A percentile compares a stretch with the other conserved stretches of the same genome.
phyloP scores from a whole-genome alignment of 1,140 invertebrate species.

The Drosophila littoralis region DNA sequence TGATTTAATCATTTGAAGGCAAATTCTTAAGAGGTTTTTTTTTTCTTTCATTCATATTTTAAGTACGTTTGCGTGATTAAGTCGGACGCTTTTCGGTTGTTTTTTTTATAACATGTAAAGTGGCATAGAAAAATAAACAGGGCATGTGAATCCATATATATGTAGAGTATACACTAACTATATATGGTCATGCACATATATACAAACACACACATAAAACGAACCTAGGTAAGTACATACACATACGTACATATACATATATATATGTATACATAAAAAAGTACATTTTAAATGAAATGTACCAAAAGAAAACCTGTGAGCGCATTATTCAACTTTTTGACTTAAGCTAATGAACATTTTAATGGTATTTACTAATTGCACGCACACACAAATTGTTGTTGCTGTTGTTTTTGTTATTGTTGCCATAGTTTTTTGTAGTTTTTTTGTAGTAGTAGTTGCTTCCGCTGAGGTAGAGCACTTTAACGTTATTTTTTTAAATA shows the following conservation, averaged over 20 bases:
- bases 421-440: conserved; percentile 14
- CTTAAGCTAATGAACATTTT: conserved; percentile 73
- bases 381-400: conserved; percentile 22
- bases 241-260: conserved; percentile 9
- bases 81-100: conserved; percentile 21
- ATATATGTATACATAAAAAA: conserved; percentile 8
- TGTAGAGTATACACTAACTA: background rate
- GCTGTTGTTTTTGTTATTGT: conserved; percentile 30
- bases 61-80: conserved; percentile 54
- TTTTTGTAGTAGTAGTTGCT: conserved; percentile 20
- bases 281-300: conserved; percentile 21
- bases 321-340: conserved; percentile 47
- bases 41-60: conserved; percentile 31
- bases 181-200: conserved; percentile 2
- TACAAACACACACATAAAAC: conserved; percentile 11
- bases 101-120: conserved; percentile 23
- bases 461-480: conserved; percentile 61
- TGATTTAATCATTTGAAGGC: conserved; percentile 73
- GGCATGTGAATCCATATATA: conserved; percentile 27
- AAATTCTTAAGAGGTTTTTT: conserved; percentile 60
- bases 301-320: conserved; percentile 39
- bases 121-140: conserved; percentile 56
- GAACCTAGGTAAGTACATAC: conserved; percentile 36
- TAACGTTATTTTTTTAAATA: conserved; percentile 31
- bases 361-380: conserved; percentile 61